Base-by-base conservation (phyloP, 2,888 invertebrate genomes). In the Cerastis leucographa region DNA sequence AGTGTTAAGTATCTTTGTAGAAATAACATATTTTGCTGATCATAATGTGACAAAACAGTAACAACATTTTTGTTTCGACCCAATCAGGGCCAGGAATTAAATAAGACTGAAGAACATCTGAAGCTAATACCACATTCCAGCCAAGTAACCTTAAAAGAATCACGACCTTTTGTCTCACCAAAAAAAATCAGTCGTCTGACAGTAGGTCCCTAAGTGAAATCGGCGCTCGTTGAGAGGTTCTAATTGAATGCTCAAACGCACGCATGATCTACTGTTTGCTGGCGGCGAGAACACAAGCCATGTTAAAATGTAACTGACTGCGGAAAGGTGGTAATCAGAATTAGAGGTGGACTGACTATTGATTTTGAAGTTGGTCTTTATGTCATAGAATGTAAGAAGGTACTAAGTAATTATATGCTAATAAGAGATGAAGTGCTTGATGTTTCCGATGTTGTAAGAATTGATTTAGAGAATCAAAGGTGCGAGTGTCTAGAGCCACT, bases 221-320 rank as follows among this genome's bases (percentile, higher is more conserved):
- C 90, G 89, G 87, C 89, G 84, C 78, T 88, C 81, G 81, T 87
- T 85, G 78, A 81, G 85, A 76, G 80, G 73, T 85, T 92, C 92
- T 95, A 95, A 95, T 86, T 68, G 56, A 78, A 42, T 90, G 90
- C 89, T 92, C 92, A 95, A 89, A 92, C 94, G 91, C 90, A 90
- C 56, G 79, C 83, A 91, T 91, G 89, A 94, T 92, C 91, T 90
- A 90, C 89, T 94, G 92, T 95, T 94, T 94, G 89, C 90, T 51
- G 85, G 92, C 94, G 94, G 95, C 93, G 89, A 94, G 94, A 93
- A 94, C 93, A 92, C 88, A 94, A 87, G 89, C 71, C 11, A 73
- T 85, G 88, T 87, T 89, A 89, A 81, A 85, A 90, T 88, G 89
- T 85, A 87, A 86, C 86, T 79, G 81, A 78, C 78, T 76, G 65